Base-by-base conservation (phyloP, 2,113 vertebrate genomes). In the Spheniscus mendiculus region DNA sequence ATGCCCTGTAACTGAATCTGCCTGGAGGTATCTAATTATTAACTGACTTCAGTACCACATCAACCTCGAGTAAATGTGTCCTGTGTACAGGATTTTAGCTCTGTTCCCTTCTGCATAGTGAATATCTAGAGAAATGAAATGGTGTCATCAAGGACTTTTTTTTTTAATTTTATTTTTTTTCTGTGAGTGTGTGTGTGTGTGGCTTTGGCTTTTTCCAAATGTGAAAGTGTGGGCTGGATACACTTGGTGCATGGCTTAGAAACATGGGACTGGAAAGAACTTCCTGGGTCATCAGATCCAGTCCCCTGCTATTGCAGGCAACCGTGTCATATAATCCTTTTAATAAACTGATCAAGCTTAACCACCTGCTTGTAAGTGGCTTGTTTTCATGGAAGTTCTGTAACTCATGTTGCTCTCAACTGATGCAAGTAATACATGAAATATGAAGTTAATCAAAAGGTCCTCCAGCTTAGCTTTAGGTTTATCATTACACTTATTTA, bases 11-110 rank as follows among this genome's bases (percentile, higher is more conserved):
- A 96, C 95, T 93, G 94, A 96, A 97, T 97, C 97, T 97, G 97
- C 97, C 97, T 97, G 96, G 97, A 97, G 97, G 97, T 97, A 96
- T 97, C 97, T 97, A 97, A 97, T 97, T 97, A 97, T 97, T 97
- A 96, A 97, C 94, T 96, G 95, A 96, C 97, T 97, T 97, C 97
- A 96, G 95, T 96, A 96, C 96, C 93, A 96, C 89, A 93, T 96
- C 96, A 97, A 91, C 91, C 94, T 97, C 87, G 80, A 97, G 94
- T 96, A 96, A 96, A 97, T 94, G 93, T 97, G 95, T 96, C 91
- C 89, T 97, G 93, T 97, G 93, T 97, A 97, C 89, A 96, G 94
- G 96, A 96, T 87, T 95, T 96, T 80, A 97, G 93, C 94, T 96
- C 89, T 96, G 95, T 97, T 97, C 96, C 94, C 81, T 97, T 95